Evolutionary conservation across 2,888 invertebrate species (phyloP).

Genomic region (Lepidochrysops patricia): DNA sequence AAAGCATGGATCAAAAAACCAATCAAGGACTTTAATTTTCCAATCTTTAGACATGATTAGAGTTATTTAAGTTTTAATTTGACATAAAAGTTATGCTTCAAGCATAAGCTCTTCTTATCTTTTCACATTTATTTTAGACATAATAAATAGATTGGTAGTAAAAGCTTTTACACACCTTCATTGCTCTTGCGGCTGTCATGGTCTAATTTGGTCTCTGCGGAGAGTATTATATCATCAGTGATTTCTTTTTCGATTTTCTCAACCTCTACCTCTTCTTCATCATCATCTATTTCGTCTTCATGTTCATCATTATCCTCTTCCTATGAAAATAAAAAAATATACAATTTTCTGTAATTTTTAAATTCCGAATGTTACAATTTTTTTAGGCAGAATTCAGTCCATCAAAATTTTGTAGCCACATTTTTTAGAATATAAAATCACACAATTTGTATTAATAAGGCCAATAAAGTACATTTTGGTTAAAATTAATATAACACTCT

Average conservation of each 20-base stretch:
- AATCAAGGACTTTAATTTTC: no score
- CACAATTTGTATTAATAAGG: conserved; percentile 2
- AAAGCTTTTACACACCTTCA: conserved; percentile 21
- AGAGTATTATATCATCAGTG: conserved; percentile 47
- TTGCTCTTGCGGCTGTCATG: conserved; percentile 36
- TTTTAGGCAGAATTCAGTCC: background rate
- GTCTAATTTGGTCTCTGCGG: conserved; percentile 33
- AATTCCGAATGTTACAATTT: no score
- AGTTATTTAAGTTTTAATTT: no score
- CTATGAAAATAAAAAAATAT: conserved; percentile 23
- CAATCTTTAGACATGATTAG: no score
- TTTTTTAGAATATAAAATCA: background rate
- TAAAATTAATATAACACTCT: background rate
- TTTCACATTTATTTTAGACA: no score
- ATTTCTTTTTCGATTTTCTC: conserved; percentile 59
- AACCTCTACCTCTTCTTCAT: conserved; percentile 49
- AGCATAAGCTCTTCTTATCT: no score
- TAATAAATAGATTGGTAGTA: no score
- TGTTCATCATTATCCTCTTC: conserved; percentile 39
- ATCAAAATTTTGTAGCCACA: background rate
- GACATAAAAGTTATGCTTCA: no score
- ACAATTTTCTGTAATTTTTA: no score
- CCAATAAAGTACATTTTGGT: background rate
- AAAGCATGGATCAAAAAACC: no score
- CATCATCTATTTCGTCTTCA: conserved; percentile 41